A percentile compares a stretch with the other conserved stretches of the same genome.
Conservation (phyloP, 1,140 invertebrate genomes). For the Caerostris extrusa region DNA sequence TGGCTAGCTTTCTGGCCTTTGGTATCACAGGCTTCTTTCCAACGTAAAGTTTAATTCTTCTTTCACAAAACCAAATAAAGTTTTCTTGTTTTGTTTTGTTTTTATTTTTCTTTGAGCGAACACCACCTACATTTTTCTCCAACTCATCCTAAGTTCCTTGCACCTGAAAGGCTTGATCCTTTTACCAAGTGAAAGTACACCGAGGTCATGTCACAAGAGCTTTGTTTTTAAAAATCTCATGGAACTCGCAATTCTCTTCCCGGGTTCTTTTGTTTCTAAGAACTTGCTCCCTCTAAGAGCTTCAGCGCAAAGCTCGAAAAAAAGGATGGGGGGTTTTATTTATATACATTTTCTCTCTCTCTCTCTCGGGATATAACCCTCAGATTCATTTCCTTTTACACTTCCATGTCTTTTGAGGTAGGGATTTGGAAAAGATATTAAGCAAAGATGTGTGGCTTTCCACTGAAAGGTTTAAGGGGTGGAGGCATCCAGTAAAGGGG, state of each 20-base stretch:
- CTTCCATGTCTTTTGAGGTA: neutral
- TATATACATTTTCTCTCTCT: neutral
- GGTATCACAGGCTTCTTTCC: neutral
- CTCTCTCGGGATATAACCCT: neutral
- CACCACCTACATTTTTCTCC: no score
- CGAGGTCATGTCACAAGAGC: neutral
- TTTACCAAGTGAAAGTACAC: neutral
- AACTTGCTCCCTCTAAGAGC: no score
- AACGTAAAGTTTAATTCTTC: neutral
- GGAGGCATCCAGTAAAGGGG: neutral
- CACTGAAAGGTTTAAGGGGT: neutral
- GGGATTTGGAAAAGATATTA: neutral
- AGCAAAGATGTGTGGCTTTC: neutral
- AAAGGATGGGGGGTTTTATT: no score
- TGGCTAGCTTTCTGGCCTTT: no score
- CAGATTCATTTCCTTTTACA: constrained; percentile 3
- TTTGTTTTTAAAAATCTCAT: constrained; percentile 18
- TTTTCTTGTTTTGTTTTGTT: neutral
- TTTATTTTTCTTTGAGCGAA: no score
- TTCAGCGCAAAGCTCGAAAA: no score
- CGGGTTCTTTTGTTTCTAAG: no score
- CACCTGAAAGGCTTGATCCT: neutral
- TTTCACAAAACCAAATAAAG: neutral
- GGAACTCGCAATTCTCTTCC: neutral
- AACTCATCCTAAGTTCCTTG: neutral